Percentiles rank a stretch among this genome's conserved stretches.
Evolutionary conservation across 2,888 invertebrate genomes (phyloP).

Genomic region (Hesperia comma): DNA sequence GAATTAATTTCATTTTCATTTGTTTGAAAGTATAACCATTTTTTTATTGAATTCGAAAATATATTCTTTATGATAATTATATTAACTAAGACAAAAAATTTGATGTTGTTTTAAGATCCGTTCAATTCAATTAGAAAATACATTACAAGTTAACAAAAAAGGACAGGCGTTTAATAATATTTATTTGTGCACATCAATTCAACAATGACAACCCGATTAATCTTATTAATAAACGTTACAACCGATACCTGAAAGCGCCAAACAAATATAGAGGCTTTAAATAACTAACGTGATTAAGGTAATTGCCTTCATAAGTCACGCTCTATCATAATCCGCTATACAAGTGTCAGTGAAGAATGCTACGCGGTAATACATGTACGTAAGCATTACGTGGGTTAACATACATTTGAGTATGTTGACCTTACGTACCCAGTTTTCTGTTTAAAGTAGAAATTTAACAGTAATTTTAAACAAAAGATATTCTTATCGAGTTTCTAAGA

Average conservation of each 20-base stretch:
- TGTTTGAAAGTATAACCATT: no score
- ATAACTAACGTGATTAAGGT: constrained; percentile 27
- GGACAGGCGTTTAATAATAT: neutral
- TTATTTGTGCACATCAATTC: neutral
- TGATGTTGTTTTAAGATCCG: no score
- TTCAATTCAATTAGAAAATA: no score
- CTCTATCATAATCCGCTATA: constrained; percentile 20
- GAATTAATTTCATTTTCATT: no score
- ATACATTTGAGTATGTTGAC: neutral
- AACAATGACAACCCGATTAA: neutral
- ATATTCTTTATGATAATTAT: no score
- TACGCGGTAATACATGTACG: constrained; percentile 11
- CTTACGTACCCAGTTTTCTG: no score
- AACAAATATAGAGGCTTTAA: constrained; percentile 14
- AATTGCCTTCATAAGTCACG: constrained; percentile 29
- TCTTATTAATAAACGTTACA: constrained; percentile 4
- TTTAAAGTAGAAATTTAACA: no score
- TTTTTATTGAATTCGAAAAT: no score
- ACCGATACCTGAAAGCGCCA: constrained; percentile 13
- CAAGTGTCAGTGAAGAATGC: constrained; percentile 16
- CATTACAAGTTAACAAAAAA: neutral
- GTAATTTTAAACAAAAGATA: no score
- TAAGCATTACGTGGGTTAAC: constrained; percentile 7
- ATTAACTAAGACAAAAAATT: no score
- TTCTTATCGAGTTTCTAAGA: no score